These are phyloP conservation scores for Paradisaea rubra DNA, from an alignment of 2,113 vertebrate genomes.

Conservation along the genomic window DNA sequence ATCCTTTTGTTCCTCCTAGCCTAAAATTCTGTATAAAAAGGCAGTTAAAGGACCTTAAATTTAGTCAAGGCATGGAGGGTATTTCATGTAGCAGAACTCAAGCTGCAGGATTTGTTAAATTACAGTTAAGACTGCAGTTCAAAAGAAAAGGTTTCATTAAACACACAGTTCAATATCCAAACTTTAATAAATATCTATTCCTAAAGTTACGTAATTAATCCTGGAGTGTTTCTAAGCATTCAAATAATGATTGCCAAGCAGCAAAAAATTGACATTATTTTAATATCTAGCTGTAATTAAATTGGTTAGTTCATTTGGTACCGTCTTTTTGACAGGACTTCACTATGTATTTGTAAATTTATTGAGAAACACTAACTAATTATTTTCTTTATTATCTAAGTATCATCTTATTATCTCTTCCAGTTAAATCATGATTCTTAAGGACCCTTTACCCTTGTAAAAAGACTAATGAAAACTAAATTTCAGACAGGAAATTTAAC, in stretches of 20 bases:
- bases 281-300: background rate
- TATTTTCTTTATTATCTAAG: background rate
- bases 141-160: background rate
- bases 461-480: background rate
- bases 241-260: background rate
- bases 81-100: background rate
- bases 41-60: constrained; percentile 25
- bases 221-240: background rate
- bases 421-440: background rate
- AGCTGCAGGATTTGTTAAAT: background rate
- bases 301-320: background rate
- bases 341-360: background rate
- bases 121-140: background rate
- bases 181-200: background rate
- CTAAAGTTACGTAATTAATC: background rate
- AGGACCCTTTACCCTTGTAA: background rate
- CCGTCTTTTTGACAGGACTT: background rate
- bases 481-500: background rate
- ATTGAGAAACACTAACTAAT: background rate
- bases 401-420: background rate
- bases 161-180: background rate
- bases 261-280: background rate
- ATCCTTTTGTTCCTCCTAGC: constrained; percentile 50
- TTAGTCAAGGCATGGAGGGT: background rate
- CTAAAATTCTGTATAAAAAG: constrained; percentile 47